phyloP scores from a whole-genome alignment of 2,113 vertebrate species.

The Phrynocephalus versicolor region DNA sequence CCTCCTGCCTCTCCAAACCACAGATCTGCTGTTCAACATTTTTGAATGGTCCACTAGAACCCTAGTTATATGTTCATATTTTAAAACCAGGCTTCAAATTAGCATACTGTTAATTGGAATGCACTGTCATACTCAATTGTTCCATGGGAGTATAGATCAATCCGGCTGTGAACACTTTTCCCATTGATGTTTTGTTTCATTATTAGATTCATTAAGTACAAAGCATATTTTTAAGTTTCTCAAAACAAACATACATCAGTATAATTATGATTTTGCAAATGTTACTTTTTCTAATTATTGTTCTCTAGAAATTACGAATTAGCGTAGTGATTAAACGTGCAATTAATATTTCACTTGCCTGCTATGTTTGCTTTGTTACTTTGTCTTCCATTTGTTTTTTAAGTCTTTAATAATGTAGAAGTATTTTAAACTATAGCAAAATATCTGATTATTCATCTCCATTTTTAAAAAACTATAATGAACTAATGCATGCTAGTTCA shows the following conservation, averaged over 20 bases:
- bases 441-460: conserved; percentile 22
- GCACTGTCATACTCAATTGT: conserved; percentile 31
- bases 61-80: background rate
- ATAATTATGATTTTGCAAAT: conserved; percentile 43
- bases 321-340: conserved; percentile 30
- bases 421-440: background rate
- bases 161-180: conserved; percentile 41
- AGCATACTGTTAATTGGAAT: conserved; percentile 17
- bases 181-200: conserved; percentile 42
- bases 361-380: background rate
- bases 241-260: conserved; percentile 37
- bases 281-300: conserved; percentile 44
- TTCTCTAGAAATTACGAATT: conserved; percentile 37
- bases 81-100: conserved; percentile 3
- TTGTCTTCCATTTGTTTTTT: conserved; percentile 20
- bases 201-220: conserved; percentile 48
- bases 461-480: background rate
- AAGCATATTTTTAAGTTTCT: conserved; percentile 41
- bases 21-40: background rate
- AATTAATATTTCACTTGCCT: conserved; percentile 1
- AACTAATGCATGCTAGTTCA: conserved; percentile 13
- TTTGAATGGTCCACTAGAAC: background rate
- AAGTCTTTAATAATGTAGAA: background rate
- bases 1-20: accelerated
- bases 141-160: conserved; percentile 38